Base-by-base conservation (phyloP, 2,113 vertebrate species). In the Brienomyrus brachyistius region DNA sequence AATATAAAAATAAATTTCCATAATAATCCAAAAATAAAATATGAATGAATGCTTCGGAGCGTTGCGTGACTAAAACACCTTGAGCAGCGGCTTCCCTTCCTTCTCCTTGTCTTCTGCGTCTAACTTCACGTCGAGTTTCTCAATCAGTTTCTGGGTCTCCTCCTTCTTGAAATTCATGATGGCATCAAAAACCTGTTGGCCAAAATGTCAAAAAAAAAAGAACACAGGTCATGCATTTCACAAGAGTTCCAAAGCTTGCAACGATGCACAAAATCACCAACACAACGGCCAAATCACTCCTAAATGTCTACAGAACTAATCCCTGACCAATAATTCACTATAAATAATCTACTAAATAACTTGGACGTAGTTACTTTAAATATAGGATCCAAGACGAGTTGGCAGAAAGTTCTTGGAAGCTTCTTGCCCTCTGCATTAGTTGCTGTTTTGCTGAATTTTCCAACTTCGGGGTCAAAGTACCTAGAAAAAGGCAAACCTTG, bases 101-200 rank as follows among this genome's bases (percentile, higher is more conserved):
- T 94, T 94, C 8, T 95, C 93, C 89, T 31, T 52, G 87, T 94
- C 93, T 13, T 96, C 93, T 0, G 27, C 51, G 35, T 94, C 94
- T 40, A 95, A 91, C 86, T 95, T 95, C 89, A 93, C 94, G 47
- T 93, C 93, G 88, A 93, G 90, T 87, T 96, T 95, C 66, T 95
- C 93, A 59, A 95, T 93, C 89, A 94, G 66, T 90, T 94, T 95
- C 90, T 93, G 89, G 0, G 92, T 91, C 43, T 95, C 93, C 59
- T 96, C 94, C 84, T 95, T 95, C 62, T 94, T 95, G 86, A 96
- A 94, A 90, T 94, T 94, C 94, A 94, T 96, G 92, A 95, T 92
- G 88, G 94, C 94, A 90, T 96, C 94, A 90, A 96, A 95, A 84
- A 95, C 91, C 94, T 95, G 27, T 59, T 77, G 35, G 0, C n/a